These are phyloP conservation scores for Drosophila quadrilineata DNA, from an alignment of 1,140 invertebrate species.

Conservation along the genomic window DNA sequence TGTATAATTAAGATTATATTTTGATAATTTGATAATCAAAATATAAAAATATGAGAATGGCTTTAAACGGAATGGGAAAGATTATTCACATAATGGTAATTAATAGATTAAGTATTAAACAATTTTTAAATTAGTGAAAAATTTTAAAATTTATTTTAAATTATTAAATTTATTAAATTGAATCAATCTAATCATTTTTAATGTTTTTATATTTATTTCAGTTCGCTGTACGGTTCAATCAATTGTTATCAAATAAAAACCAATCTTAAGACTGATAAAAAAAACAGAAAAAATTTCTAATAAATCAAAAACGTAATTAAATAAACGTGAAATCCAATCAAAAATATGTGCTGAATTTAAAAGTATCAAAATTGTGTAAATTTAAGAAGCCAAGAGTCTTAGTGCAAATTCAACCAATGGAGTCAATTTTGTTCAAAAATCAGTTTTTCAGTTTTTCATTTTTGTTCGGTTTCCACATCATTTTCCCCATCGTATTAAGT, in stretches of 20 bases:
- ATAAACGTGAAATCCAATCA: slow-evolving; percentile 8
- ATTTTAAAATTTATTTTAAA: too few species aligned
- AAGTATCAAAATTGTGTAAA: slow-evolving; percentile 7
- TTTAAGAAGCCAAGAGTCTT: slow-evolving; percentile 22
- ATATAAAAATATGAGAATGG: neutral
- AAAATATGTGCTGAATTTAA: neutral
- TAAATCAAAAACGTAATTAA: slow-evolving; percentile 2
- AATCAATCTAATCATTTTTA: neutral
- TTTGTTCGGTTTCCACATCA: slow-evolving; percentile 37
- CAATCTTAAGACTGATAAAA: slow-evolving; percentile 48
- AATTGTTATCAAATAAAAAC: neutral
- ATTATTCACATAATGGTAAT: neutral
- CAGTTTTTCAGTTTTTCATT: slow-evolving; percentile 53
- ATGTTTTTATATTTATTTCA: neutral
- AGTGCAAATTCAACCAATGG: slow-evolving; percentile 48
- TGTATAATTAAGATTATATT: too few species aligned
- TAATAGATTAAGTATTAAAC: too few species aligned
- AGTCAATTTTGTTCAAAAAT: slow-evolving; percentile 62
- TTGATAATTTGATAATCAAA: neutral
- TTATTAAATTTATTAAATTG: too few species aligned
- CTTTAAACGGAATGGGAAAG: neutral
- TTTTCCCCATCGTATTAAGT: neutral
- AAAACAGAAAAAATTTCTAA: neutral
- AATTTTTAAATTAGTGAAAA: too few species aligned
- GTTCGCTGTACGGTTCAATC: slow-evolving; percentile 4